These are phyloP conservation scores for Grammomys surdaster DNA, from an alignment of 2,113 vertebrate genomes.

Conservation along the genomic window DNA sequence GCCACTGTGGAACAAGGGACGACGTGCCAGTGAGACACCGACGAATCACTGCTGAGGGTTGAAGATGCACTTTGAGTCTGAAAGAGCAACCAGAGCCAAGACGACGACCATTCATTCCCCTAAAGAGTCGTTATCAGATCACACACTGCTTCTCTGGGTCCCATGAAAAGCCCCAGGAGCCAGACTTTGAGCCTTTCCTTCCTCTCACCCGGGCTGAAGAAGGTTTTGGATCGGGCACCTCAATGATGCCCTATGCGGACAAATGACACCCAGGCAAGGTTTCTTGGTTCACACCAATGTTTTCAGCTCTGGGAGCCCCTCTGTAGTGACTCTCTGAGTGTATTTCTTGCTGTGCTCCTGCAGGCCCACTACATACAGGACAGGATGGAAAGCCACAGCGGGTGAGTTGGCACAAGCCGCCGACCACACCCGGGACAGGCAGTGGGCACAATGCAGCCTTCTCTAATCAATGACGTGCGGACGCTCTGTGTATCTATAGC, in stretches of 20 bases:
- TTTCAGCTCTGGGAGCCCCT: background rate
- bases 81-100: background rate
- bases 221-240: background rate
- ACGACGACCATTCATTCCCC: background rate
- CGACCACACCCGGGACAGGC: background rate
- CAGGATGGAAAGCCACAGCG: background rate
- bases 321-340: background rate
- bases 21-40: background rate
- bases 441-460: background rate
- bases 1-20: background rate
- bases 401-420: background rate
- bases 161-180: background rate
- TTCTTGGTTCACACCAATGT: background rate
- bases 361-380: too few species aligned
- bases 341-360: background rate
- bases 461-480: background rate
- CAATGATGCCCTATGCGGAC: background rate
- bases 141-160: background rate
- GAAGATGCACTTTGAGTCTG: background rate
- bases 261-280: too few species aligned
- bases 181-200: background rate
- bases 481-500: too few species aligned
- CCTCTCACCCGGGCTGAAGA: background rate
- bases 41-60: accelerated
- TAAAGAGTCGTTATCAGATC: background rate